These are phyloP conservation scores for Cydia strobilella DNA, from an alignment of 1,140 invertebrate species.

Conservation along the genomic window DNA sequence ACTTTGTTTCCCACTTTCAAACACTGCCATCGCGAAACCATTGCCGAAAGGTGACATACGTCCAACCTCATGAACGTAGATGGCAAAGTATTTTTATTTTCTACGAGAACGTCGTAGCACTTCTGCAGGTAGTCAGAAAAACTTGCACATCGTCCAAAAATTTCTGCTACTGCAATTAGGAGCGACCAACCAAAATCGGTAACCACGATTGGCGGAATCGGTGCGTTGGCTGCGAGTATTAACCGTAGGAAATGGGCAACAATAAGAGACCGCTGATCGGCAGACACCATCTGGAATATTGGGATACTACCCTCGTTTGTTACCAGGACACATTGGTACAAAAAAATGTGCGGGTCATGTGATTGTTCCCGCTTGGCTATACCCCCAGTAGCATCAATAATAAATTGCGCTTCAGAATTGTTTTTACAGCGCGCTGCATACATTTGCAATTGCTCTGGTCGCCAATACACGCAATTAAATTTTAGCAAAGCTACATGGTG, in stretches of 20 bases:
- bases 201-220: background rate
- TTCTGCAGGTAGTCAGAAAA: background rate
- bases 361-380: background rate
- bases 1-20: background rate
- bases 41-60: background rate
- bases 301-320: background rate
- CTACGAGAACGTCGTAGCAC: background rate
- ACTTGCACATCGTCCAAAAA: background rate
- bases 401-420: background rate
- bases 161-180: background rate
- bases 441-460: background rate
- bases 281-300: background rate
- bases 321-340: background rate
- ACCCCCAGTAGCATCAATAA: background rate
- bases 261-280: background rate
- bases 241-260: background rate
- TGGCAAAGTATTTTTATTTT: background rate
- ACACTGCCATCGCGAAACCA: background rate
- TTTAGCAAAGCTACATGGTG: background rate
- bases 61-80: background rate
- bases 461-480: background rate
- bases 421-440: background rate
- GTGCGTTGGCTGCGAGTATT: background rate
- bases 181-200: constrained; percentile 1
- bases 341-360: no score